These are phyloP conservation scores for Trematomus bernacchii DNA, from an alignment of 2,797 vertebrate genomes.

Conservation along the genomic window DNA sequence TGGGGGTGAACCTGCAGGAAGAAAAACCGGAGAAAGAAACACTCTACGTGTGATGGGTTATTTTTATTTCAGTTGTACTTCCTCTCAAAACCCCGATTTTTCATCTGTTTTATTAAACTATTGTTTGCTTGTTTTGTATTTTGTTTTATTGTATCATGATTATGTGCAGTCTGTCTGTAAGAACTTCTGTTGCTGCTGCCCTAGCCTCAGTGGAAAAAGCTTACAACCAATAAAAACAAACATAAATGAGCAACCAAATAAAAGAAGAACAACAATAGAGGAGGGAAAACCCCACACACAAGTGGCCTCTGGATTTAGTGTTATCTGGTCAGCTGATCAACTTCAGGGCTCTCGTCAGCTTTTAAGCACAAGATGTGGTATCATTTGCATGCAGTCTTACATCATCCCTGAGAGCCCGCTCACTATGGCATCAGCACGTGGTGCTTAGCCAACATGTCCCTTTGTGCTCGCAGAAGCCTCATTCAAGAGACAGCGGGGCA, in stretches of 20 bases:
- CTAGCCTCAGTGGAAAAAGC: neutral
- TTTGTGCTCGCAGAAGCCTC: constrained; percentile 74
- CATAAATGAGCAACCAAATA: constrained; percentile 5
- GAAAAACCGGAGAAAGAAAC: neutral
- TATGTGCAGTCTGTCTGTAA: constrained; percentile 14
- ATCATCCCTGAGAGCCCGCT: constrained; percentile 72
- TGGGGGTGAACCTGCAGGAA: constrained; percentile 4
- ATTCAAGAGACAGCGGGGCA: constrained; percentile 72
- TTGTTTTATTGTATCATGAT: neutral
- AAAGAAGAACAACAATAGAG: neutral
- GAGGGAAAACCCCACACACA: constrained; percentile 12
- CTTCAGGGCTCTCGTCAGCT: constrained; percentile 42
- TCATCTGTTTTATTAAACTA: neutral
- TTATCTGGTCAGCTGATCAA: constrained; percentile 53
- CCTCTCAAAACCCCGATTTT: neutral
- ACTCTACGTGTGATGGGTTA: neutral
- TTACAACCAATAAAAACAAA: constrained; percentile 16
- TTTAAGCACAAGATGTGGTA: constrained; percentile 63
- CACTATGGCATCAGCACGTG: constrained; percentile 76
- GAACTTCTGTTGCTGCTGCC: constrained; percentile 2
- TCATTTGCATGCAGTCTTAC: constrained; percentile 78
- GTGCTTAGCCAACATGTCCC: constrained; percentile 73
- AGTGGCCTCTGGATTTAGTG: neutral
- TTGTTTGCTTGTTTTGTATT: neutral
- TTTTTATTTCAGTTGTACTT: neutral